phyloP scores from a whole-genome alignment of 37 sponge, comb jelly and placozoan species.

The Halichondria panicea region DNA sequence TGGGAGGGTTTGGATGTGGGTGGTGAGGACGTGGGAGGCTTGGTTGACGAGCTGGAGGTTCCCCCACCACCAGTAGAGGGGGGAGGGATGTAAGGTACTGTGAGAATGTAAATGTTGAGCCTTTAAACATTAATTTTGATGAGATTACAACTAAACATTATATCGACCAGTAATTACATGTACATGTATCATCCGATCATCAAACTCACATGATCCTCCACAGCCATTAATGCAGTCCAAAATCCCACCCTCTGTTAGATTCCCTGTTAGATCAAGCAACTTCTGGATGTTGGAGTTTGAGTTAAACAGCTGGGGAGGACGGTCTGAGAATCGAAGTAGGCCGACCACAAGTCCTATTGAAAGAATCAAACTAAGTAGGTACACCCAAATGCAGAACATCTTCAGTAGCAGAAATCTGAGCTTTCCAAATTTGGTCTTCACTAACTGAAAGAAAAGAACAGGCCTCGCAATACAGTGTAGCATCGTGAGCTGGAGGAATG shows the following conservation, averaged over 20 bases:
- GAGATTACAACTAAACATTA: no score
- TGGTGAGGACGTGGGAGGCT: constrained; percentile 12
- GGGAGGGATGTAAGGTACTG: not conserved
- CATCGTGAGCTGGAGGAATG: not conserved
- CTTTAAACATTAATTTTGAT: no score
- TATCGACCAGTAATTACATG: not conserved
- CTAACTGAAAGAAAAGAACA: not conserved
- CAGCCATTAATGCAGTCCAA: constrained; percentile 36
- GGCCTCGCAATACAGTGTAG: constrained; percentile 5
- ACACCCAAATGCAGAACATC: not conserved
- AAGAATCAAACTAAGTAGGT: constrained; percentile 5
- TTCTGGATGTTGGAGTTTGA: constrained; percentile 75
- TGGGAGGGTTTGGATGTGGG: not conserved
- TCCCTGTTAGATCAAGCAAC: constrained; percentile 72
- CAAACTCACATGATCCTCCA: constrained; percentile 11
- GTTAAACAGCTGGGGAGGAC: constrained; percentile 73
- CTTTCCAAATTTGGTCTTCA: not conserved
- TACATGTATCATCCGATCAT: not conserved
- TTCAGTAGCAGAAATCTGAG: no score
- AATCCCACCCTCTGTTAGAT: constrained; percentile 31
- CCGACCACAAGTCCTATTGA: no score
- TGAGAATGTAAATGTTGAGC: not conserved
- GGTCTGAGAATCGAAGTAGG: constrained; percentile 40
- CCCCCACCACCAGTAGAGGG: constrained; percentile 1
- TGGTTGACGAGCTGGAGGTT: constrained; percentile 1